Evolutionary conservation across 2,888 invertebrate genomes (phyloP), one percentile per base, ranked within the genome.

Genomic region (Crematogaster levior): DNA sequence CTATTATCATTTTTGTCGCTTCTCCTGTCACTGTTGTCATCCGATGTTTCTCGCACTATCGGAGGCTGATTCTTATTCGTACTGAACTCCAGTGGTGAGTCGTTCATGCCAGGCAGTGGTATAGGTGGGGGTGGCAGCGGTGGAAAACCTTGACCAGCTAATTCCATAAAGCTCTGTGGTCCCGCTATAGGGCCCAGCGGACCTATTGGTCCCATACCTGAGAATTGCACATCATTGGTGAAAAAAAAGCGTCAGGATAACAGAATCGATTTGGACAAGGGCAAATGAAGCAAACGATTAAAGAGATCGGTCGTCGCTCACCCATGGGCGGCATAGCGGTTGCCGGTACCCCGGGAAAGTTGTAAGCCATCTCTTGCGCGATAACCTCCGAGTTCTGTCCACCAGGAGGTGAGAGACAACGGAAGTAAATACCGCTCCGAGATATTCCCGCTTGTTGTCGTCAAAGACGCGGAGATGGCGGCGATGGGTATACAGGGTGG

Each of bases 31-130:
- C 83, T 90, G 63, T 83, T 89, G 27, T 93, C 94, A 3, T 93
- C 92, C 0, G 91, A 88, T 43, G 88, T 92, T 73, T 94, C 92
- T 10, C 95, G 93, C 24, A 96, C 95, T 90, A 96, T 95, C 37
- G 96, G 95, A 72, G 95, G 96, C 91, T 95, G 96, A 93, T 95
- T 95, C 91, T 96, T 96, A 88, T 95, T 96, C 53, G 95, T 95
- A 89, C 96, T 96, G 92, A 96, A 97, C 90, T 96, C 96, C 65
- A 96, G 92, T 0, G 96, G 96, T 30, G 95, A 95, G 90, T 96
- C 96, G 87, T 96, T 96, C 92, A 96, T 95, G 1, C 95, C 95
- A n/a, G 95, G 94, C 56, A 94, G 84, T 37, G 94, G 90, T 86
- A 94, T 89, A 0, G 93, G 92, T 4, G 94, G 94, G 58, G 94